Conservation (phyloP, 2,888 invertebrate species). For the Euzetes globulus region DNA sequence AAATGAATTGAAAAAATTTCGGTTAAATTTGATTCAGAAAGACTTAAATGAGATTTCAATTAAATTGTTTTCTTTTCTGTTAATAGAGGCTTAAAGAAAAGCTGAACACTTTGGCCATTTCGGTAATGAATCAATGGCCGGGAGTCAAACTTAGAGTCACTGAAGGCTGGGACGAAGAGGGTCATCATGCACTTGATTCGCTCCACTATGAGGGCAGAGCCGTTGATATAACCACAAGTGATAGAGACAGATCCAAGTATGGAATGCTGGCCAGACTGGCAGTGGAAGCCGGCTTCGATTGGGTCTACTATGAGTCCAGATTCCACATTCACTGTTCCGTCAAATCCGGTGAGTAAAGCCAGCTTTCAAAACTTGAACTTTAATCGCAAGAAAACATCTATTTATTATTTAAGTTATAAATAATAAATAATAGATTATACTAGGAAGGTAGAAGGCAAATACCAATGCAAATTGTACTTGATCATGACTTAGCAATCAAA, state of each 20-base stretch:
- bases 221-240: constrained; percentile 90
- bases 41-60: not conserved
- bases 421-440: no score
- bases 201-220: constrained; percentile 95
- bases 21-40: not conserved
- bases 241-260: constrained; percentile 83
- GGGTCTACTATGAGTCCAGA: constrained; percentile 93
- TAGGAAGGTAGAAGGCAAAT: no score
- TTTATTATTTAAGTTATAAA: not conserved
- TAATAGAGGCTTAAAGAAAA: constrained; percentile 90
- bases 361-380: no score
- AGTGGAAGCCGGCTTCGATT: constrained; percentile 95
- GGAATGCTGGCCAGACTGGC: constrained; percentile 92
- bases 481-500: not conserved
- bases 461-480: no score
- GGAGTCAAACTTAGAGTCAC: constrained; percentile 84
- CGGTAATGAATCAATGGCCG: constrained; percentile 97
- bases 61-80: not conserved
- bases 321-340: constrained; percentile 94
- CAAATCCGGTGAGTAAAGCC: constrained; percentile 71
- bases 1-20: not conserved
- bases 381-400: not conserved
- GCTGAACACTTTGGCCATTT: constrained; percentile 83
- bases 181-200: constrained; percentile 68
- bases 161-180: constrained; percentile 87